Evolutionary conservation across 2,797 vertebrate genomes (phyloP).

Genomic region (Chaunax sp.): DNA sequence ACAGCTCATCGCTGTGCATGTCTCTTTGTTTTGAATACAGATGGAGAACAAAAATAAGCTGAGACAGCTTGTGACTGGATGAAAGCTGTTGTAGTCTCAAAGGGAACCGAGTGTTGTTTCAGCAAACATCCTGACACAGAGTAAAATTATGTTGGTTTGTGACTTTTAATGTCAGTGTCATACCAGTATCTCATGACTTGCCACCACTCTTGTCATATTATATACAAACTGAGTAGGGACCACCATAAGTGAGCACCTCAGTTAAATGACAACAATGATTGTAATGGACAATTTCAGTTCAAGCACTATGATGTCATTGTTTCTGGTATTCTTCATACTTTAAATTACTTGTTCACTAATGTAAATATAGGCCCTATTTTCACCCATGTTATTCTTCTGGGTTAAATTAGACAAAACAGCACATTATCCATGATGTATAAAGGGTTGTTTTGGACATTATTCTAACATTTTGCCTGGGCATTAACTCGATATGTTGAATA

Average conservation of each 20-base stretch:
- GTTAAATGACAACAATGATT: background rate
- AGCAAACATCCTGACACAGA: background rate
- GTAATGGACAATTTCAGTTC: constrained; percentile 1
- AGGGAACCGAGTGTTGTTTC: background rate
- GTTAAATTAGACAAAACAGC: background rate
- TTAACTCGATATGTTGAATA: no score
- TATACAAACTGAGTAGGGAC: constrained; percentile 1
- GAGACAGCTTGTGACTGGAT: constrained; percentile 1
- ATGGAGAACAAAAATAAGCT: constrained; percentile 20
- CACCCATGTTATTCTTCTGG: background rate
- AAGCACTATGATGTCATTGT: background rate
- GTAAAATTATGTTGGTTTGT: background rate
- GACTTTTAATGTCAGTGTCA: background rate
- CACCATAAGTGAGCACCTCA: background rate
- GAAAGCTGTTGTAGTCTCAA: background rate
- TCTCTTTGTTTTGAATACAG: constrained; percentile 42
- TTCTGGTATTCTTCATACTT: background rate
- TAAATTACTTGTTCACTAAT: no score
- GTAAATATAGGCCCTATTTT: background rate
- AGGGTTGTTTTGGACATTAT: no score
- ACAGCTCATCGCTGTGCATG: background rate
- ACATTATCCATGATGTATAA: no score
- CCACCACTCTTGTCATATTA: background rate
- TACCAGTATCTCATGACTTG: background rate
- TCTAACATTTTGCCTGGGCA: no score